Conservation (phyloP, 2,888 invertebrate species). For the Acanthoscelides obtectus region DNA sequence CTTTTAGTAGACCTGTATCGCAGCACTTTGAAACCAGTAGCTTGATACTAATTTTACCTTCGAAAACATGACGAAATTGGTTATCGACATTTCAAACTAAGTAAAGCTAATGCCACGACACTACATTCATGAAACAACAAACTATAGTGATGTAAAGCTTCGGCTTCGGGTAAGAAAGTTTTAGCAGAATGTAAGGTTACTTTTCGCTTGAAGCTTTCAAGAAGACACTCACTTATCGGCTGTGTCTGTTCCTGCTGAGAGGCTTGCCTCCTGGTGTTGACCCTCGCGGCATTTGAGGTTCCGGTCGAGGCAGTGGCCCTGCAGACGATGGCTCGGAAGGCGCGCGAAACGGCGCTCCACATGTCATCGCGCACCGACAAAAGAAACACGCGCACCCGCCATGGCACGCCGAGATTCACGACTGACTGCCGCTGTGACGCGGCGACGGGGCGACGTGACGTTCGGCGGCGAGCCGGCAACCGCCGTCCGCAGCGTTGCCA, state of each 20-base stretch:
- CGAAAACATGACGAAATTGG: too few relatives aligned
- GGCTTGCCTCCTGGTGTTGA: neutral
- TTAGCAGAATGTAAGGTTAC: too few relatives aligned
- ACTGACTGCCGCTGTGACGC: neutral
- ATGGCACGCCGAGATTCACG: constrained; percentile 25
- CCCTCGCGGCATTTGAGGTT: neutral
- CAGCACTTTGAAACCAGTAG: too few relatives aligned
- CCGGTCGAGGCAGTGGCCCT: neutral
- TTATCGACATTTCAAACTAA: too few relatives aligned
- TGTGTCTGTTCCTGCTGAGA: too few relatives aligned
- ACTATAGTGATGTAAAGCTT: too few relatives aligned
- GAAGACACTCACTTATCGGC: neutral
- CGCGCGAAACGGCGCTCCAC: constrained; percentile 37
- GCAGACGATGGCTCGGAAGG: constrained; percentile 9
- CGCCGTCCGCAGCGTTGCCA: neutral
- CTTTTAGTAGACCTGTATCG: too few relatives aligned
- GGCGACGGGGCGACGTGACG: neutral
- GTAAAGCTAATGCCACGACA: too few relatives aligned
- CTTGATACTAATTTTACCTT: too few relatives aligned
- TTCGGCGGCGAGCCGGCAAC: neutral
- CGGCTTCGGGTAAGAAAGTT: too few relatives aligned
- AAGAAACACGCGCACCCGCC: constrained; percentile 25
- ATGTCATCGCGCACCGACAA: constrained; percentile 34
- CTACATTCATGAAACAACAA: too few relatives aligned
- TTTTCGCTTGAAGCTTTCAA: too few relatives aligned